Evolutionary conservation across 2,888 invertebrate genomes (phyloP).

Genomic region (Epistrophe eligans): DNA sequence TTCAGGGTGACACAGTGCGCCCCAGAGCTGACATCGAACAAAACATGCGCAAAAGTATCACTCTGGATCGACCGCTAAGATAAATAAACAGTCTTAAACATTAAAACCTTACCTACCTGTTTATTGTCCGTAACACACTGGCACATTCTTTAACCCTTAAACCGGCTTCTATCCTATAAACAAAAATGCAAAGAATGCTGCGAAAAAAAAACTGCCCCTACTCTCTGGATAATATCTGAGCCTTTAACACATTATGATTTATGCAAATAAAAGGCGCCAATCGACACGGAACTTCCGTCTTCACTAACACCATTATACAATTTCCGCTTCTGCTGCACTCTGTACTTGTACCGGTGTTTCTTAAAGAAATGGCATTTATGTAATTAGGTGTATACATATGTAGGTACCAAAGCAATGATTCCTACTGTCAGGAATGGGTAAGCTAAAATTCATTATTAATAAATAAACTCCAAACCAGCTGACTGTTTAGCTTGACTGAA

Average conservation of each 20-base stretch:
- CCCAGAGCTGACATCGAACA: too few species aligned
- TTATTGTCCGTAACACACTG: background rate
- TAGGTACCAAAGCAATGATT: background rate
- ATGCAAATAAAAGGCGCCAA: background rate
- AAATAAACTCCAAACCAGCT: conserved; percentile 39
- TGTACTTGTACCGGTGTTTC: conserved; percentile 1
- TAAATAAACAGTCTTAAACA: too few species aligned
- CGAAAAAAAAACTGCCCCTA: background rate
- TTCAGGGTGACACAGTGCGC: too few species aligned
- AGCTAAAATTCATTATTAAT: conserved; percentile 4
- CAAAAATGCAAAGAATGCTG: too few species aligned
- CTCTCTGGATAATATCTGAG: background rate
- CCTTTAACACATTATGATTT: background rate
- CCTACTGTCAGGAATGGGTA: conserved; percentile 9
- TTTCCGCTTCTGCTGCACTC: background rate
- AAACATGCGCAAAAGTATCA: too few species aligned
- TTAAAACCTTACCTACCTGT: too few species aligned
- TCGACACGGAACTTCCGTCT: conserved; percentile 14
- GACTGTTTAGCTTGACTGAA: conserved; percentile 49
- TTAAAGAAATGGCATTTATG: background rate
- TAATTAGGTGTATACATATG: too few species aligned
- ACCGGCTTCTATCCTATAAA: background rate
- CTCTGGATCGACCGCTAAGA: too few species aligned
- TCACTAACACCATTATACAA: background rate
- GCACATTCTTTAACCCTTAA: background rate